Base-by-base conservation (phyloP, 2,888 invertebrate genomes). In the Galeruca laticollis region DNA sequence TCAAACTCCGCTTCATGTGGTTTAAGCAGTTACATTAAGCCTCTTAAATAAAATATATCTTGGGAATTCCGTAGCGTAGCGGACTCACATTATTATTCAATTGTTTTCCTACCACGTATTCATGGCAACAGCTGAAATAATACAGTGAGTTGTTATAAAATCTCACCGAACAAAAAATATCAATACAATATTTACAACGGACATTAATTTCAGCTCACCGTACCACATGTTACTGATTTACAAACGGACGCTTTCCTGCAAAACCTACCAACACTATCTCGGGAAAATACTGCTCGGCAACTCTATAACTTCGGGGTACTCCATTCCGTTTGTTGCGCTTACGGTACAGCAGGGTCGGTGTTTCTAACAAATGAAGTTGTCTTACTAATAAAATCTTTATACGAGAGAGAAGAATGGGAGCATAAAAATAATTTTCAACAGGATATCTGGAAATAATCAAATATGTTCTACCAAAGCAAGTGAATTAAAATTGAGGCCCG, bases 151-250 rank as follows among this genome's bases (percentile, higher is more conserved):
- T 51, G 10, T 21, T 21, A 21, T 21, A 51, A 10, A 20, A 20
- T 21, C 1, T 11, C 21, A 21, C 52, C 0, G 26, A 52, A 52
- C 21, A 52, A 31, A 56, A 72, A 70, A 63, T 60, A 62, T 69
- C 71, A 47, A 70, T 73, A 54, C 60, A 49, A 67, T 75, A 75
- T 75, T 75, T 73, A 75, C 66, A 60, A 52, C 68, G 26, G 66
- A 70, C 71, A 71, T 69, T 69, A 73, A 67, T 69, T 37, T 51
- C 57, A 62, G 52, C 69, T 54, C 35, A 63, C 73, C 59, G 67
- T 60, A 70, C 70, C 71, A 66, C 71, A 73, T 75, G 70, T 71
- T 71, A 54, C 64, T 75, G 73, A 75, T 75, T 73, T 75, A 75
- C 60, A 59, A 66, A 69, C 60, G 47, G 40, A 21, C 40, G 54